Evolutionary conservation across 2,797 vertebrate genomes (phyloP), one percentile per base, ranked within the genome.

Genomic region (Microctenopoma stevenorrisi): DNA sequence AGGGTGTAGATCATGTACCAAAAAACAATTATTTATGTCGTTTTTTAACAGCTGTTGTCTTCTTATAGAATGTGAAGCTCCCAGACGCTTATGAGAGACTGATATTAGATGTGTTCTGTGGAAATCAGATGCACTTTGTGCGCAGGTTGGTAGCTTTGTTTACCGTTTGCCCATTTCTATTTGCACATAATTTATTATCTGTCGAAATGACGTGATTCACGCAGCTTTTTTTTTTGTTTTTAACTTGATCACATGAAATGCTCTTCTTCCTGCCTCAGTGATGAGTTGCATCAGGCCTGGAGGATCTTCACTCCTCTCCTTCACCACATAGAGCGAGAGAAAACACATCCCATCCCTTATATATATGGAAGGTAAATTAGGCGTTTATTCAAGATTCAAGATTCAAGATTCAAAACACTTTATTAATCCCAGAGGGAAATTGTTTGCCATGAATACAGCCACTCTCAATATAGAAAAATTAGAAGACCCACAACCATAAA

Each of bases 41-140:
- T 47, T 48, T 30, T 56, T 25, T 18, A 74, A 77, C 52, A 51
- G 4, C 8, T 58, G 5, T 5, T 22, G 3, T 82, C 37, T 82
- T 2, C 73, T 3, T 13, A 11, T 49, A 97, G 96, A 92, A 94
- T 2, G 93, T 96, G 81, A 96, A 95, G 80, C 90, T 97, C 4
- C 96, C 96, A 1, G 95, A 96, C 12, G 96, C 96, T 1, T 96
- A 97, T 0, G 96, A 97, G 89, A 92, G 96, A 60, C 95, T 97
- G 72, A 94, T 97, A 61, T 91, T 96, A 44, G 95, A 97, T 0
- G 96, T 97, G 59, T 95, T 97, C 91, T 96, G 96, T 60, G 96
- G 96, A 66, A 97, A 92, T 87, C 96, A 96, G 90, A 96, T 96
- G 95, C 95, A 96, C 89, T 97, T 96, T 44, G 96, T 97, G 15